Percentiles rank a stretch among this genome's conserved stretches.
These are phyloP conservation scores for Perca flavescens DNA, from an alignment of 2,113 vertebrate species.

Conservation along the genomic window DNA sequence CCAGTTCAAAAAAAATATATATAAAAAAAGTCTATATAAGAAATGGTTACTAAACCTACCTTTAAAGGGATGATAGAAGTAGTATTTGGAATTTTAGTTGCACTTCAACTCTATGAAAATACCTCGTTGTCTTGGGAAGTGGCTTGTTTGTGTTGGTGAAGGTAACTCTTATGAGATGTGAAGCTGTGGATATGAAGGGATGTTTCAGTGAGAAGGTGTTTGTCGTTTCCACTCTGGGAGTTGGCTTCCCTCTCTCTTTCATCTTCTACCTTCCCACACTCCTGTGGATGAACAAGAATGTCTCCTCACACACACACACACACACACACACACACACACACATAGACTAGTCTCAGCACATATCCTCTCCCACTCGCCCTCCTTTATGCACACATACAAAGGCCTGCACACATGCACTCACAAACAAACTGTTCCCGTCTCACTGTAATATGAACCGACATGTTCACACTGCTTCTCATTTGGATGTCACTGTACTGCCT, in stretches of 20 bases:
- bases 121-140: background rate
- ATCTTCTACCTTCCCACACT: conserved; percentile 61
- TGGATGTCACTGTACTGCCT: conserved; percentile 67
- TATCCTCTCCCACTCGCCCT: conserved; percentile 1
- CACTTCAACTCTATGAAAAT: background rate
- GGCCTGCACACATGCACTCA: conserved; percentile 38
- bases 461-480: conserved; percentile 73
- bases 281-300: conserved; percentile 44
- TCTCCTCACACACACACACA: conserved; percentile 34
- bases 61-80: background rate
- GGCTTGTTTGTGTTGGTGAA: conserved; percentile 39
- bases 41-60: no score
- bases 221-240: conserved; percentile 49
- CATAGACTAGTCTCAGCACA: background rate
- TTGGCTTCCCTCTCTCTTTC: conserved; percentile 54
- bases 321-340: conserved; percentile 24
- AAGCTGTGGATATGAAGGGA: conserved; percentile 28
- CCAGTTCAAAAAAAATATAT: no score
- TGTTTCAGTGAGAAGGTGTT: conserved; percentile 41
- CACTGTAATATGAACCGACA: conserved; percentile 71
- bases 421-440: conserved; percentile 60
- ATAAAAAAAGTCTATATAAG: no score
- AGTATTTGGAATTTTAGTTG: background rate
- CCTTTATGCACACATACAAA: conserved; percentile 44
- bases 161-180: conserved; percentile 30